phyloP scores from a whole-genome alignment of 2,113 vertebrate genomes.

The Gobio gobio region DNA sequence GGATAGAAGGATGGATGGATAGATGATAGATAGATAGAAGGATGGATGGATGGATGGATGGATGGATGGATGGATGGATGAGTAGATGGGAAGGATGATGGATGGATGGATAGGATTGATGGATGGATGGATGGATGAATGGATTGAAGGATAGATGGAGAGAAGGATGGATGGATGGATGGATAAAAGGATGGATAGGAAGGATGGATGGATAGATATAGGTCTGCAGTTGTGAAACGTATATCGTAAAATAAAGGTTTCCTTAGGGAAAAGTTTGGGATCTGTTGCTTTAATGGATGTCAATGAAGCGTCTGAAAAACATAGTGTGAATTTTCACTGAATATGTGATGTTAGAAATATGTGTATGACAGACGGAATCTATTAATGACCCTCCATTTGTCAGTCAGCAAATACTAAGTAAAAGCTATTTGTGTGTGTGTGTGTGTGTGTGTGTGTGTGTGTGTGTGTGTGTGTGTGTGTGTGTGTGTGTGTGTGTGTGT shows the following conservation, averaged over 20 bases:
- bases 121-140: no score
- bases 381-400: neutral
- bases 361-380: neutral
- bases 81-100: no score
- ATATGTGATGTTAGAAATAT: neutral
- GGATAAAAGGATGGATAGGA: no score
- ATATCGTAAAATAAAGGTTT: neutral
- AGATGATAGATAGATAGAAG: no score
- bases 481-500: neutral
- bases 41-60: no score
- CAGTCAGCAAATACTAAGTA: neutral
- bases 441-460: neutral
- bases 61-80: no score
- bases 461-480: neutral
- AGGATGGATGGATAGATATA: no score
- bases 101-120: no score
- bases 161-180: no score
- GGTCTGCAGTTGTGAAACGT: no score
- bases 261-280: neutral
- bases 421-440: neutral
- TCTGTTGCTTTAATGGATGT: neutral
- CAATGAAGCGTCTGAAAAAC: neutral
- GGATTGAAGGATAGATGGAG: no score
- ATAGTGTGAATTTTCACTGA: neutral
- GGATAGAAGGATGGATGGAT: no score